Conservation (phyloP, 2,113 vertebrate species). For the Centrocercus urophasianus region DNA sequence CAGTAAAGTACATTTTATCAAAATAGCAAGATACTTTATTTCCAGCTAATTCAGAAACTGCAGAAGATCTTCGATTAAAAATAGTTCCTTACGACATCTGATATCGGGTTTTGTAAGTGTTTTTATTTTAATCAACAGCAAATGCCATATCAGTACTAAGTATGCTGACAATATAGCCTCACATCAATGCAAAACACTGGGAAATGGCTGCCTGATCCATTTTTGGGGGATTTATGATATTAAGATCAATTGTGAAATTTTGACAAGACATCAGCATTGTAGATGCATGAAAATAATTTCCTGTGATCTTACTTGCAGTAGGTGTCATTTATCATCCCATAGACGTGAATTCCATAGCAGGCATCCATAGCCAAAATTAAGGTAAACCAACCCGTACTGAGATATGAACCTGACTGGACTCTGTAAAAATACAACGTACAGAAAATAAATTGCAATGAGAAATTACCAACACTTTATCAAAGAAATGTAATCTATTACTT, state of each 20-base stretch:
- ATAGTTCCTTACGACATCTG: conserved; percentile 50
- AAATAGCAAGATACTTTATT: conserved; percentile 28
- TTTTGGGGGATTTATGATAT: conserved; percentile 71
- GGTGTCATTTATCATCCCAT: conserved; percentile 99
- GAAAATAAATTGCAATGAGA: conserved; percentile 73
- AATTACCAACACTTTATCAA: conserved; percentile 67
- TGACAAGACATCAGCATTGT: conserved; percentile 77
- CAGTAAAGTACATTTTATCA: conserved; percentile 25
- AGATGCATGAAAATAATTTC: conserved; percentile 77
- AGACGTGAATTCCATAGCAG: conserved; percentile 95
- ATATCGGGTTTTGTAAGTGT: conserved; percentile 62
- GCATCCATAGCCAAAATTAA: conserved; percentile 98
- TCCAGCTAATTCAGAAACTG: conserved; percentile 26
- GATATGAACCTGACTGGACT: conserved; percentile 96
- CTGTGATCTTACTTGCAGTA: conserved; percentile 95
- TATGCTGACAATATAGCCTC: conserved; percentile 67
- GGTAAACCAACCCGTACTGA: conserved; percentile 99
- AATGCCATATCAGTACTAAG: conserved; percentile 50
- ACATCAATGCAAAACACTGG: conserved; percentile 61
- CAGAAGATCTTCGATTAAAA: conserved; percentile 55
- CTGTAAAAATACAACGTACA: conserved; percentile 80
- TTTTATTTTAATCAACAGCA: conserved; percentile 72
- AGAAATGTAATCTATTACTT: conserved; percentile 76
- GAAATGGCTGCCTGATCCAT: conserved; percentile 60
- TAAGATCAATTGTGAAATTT: conserved; percentile 78